Evolutionary conservation across 1,140 invertebrate genomes (phyloP).

Genomic region (Antheraea pernyi): DNA sequence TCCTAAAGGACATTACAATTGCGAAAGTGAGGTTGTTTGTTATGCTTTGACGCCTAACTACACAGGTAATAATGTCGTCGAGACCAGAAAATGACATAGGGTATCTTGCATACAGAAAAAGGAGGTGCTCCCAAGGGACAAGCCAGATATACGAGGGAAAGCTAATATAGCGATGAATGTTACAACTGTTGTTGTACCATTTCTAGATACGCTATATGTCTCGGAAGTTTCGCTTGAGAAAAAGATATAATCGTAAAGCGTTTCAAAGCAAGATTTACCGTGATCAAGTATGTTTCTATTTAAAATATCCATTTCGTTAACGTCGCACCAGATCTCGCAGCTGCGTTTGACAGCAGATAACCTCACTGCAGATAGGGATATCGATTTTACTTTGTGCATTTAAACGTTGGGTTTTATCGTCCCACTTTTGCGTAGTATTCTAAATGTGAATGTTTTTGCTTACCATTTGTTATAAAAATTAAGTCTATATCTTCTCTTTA

Average conservation of each 20-base stretch:
- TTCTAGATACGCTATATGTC: not conserved
- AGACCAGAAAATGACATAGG: no score
- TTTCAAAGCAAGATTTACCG: conserved; percentile 52
- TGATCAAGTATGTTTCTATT: conserved; percentile 63
- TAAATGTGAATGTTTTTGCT: not conserved
- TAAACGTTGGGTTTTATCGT: not conserved
- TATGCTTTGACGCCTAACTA: no score
- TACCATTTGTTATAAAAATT: no score
- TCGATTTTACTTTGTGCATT: not conserved
- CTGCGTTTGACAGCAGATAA: conserved; percentile 32
- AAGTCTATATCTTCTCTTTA: no score
- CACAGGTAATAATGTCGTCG: no score
- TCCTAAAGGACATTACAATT: no score
- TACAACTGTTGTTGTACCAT: not conserved
- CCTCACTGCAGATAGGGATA: not conserved
- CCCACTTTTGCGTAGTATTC: not conserved
- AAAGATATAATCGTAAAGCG: conserved; percentile 41
- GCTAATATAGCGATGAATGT: no score
- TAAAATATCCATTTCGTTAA: conserved; percentile 38
- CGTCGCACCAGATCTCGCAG: conserved; percentile 17
- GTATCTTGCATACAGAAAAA: no score
- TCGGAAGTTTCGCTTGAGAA: conserved; percentile 26
- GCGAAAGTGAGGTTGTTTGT: no score
- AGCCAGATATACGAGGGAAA: no score
- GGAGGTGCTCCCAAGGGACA: no score